Evolutionary conservation across 2,113 vertebrate species (phyloP).

Genomic region (Nycticebus coucang): DNA sequence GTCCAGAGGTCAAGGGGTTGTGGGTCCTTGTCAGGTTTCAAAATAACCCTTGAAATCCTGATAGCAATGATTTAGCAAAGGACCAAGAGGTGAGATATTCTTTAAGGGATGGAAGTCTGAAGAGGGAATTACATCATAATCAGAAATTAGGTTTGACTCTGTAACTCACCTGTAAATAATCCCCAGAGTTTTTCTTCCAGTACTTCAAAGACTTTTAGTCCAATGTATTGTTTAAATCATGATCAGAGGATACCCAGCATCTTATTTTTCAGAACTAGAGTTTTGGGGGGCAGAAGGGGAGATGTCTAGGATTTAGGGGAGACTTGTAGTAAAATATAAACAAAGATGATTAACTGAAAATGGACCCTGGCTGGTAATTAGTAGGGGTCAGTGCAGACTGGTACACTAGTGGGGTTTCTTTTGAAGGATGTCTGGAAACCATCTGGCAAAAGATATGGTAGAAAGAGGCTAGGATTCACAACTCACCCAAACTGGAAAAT

Average conservation of each 20-base stretch:
- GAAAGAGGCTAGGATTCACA: neutral
- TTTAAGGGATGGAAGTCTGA: neutral
- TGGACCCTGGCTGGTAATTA: too few species aligned
- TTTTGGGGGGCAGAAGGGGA: neutral
- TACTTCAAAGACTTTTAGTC: neutral
- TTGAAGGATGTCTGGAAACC: neutral
- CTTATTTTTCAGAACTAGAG: neutral
- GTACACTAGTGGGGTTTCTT: fast-evolving
- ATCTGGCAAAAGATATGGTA: neutral
- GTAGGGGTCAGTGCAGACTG: neutral
- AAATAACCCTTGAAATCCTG: neutral
- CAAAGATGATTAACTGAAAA: neutral
- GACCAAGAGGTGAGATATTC: neutral
- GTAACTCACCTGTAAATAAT: neutral
- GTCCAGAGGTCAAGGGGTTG: neutral
- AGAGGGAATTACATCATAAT: neutral
- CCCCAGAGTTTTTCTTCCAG: neutral
- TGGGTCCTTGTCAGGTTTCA: neutral
- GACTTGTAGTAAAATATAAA: conserved; percentile 6
- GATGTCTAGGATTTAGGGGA: neutral
- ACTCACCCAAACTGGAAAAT: neutral
- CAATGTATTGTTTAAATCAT: neutral
- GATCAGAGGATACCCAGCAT: neutral
- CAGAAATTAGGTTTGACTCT: neutral
- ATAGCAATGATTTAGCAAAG: neutral